Percentiles rank a stretch among this genome's conserved stretches.
phyloP scores from a whole-genome alignment of 2,888 invertebrate species.

The Trypoxylon attenuatum region DNA sequence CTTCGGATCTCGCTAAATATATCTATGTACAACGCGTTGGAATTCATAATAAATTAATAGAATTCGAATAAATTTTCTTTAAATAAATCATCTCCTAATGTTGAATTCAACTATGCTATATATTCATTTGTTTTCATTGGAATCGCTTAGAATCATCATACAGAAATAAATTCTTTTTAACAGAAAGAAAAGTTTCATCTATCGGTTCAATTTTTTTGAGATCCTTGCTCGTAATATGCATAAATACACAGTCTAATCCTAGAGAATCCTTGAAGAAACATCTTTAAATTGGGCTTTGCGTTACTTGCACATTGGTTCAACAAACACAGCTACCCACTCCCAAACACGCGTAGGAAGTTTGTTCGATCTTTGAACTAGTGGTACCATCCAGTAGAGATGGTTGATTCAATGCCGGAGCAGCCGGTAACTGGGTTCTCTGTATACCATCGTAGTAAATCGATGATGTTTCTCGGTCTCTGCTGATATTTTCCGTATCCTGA shows the following conservation, averaged over 20 bases:
- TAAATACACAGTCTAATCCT: not conserved
- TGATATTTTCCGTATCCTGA: constrained; percentile 52
- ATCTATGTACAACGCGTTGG: no score
- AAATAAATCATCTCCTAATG: no score
- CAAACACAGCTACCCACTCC: constrained; percentile 70
- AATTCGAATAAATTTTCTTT: no score
- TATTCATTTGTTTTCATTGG: no score
- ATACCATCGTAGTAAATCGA: constrained; percentile 47
- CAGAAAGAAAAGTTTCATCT: no score
- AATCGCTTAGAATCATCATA: no score
- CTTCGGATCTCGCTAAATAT: no score
- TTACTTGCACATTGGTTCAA: constrained; percentile 49
- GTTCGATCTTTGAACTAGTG: constrained; percentile 66
- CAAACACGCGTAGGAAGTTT: constrained; percentile 65
- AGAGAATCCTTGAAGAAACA: not conserved
- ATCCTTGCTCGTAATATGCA: not conserved
- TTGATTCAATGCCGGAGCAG: constrained; percentile 55
- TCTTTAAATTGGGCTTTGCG: not conserved
- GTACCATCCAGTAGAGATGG: constrained; percentile 56
- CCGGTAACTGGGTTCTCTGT: constrained; percentile 58
- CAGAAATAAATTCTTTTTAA: no score
- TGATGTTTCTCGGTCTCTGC: constrained; percentile 49
- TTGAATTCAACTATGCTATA: no score
- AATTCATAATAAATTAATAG: no score
- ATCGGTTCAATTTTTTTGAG: no score